Conservation (phyloP, 2,888 invertebrate genomes). For the Maniola hyperantus region DNA sequence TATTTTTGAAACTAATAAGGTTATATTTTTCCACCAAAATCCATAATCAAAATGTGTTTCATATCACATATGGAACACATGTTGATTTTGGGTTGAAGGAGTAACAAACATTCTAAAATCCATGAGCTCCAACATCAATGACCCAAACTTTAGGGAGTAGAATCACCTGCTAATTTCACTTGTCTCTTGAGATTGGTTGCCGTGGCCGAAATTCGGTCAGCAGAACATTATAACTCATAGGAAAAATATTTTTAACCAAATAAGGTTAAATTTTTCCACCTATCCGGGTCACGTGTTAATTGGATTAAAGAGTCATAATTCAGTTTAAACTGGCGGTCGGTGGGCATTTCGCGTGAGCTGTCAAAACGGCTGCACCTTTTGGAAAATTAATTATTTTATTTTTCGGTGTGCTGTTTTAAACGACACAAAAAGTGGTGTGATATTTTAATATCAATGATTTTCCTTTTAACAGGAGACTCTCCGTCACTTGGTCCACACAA, state of each 20-base stretch:
- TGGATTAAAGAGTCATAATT: slow-evolving; percentile 36
- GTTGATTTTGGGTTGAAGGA: too few species aligned
- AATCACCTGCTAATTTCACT: background rate
- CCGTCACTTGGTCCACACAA: too few species aligned
- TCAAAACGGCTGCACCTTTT: slow-evolving; percentile 29
- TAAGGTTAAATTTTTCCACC: slow-evolving; percentile 27
- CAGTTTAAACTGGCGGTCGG: slow-evolving; percentile 28
- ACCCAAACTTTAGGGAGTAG: too few species aligned
- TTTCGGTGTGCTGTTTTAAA: slow-evolving; percentile 8
- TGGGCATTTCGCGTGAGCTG: slow-evolving; percentile 33
- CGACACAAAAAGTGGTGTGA: background rate
- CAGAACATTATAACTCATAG: background rate
- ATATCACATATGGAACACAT: too few species aligned
- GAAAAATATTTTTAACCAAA: slow-evolving; percentile 13
- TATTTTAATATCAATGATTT: background rate
- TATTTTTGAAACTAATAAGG: too few species aligned
- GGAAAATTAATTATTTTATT: slow-evolving; percentile 18
- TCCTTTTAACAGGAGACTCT: too few species aligned
- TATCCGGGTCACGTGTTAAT: slow-evolving; percentile 38
- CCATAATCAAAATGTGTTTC: too few species aligned
- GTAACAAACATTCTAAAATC: too few species aligned
- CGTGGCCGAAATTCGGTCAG: background rate
- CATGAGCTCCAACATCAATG: too few species aligned
- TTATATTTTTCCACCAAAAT: too few species aligned
- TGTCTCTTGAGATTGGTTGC: background rate